Evolutionary conservation across 1,140 invertebrate species (phyloP).

Genomic region (Brachionus paranguensis): DNA sequence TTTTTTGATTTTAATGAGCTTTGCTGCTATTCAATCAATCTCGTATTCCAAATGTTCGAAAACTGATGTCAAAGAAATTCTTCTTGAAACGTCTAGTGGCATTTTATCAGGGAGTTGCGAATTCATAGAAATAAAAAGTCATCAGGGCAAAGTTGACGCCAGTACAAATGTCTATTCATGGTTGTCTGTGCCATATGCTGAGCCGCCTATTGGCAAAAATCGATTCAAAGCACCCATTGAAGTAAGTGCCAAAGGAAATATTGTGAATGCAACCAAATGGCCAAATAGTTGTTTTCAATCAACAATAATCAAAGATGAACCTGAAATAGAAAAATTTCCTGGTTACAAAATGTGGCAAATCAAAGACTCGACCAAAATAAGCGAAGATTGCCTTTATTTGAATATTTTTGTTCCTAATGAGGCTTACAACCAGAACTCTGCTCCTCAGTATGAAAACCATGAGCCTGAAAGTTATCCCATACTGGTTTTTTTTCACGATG

Average conservation of each 20-base stretch:
- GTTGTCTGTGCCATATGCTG: constrained; percentile 44
- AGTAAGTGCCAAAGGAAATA: constrained; percentile 67
- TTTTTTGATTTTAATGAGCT: background rate
- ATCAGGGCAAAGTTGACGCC: background rate
- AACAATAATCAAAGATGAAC: constrained; percentile 66
- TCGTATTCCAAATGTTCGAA: constrained; percentile 2
- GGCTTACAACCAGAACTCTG: background rate
- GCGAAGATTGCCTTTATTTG: constrained; percentile 45
- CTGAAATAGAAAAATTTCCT: constrained; percentile 76
- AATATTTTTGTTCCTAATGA: constrained; percentile 42
- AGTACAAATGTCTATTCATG: constrained; percentile 34
- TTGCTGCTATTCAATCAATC: background rate
- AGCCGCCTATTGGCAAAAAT: constrained; percentile 43
- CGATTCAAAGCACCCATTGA: constrained; percentile 42
- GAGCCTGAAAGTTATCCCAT: constrained; percentile 43
- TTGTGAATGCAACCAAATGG: constrained; percentile 10
- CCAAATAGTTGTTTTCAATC: constrained; percentile 16
- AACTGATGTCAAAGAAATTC: background rate
- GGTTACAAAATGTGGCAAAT: background rate
- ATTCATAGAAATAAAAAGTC: background rate
- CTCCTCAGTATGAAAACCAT: background rate
- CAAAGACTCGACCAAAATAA: background rate
- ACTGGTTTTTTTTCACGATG: constrained; percentile 43
- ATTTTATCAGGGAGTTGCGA: constrained; percentile 12
- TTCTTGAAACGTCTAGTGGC: background rate